Base-by-base conservation (phyloP, 2,797 vertebrate genomes). In the Sebastes taczanowskii region DNA sequence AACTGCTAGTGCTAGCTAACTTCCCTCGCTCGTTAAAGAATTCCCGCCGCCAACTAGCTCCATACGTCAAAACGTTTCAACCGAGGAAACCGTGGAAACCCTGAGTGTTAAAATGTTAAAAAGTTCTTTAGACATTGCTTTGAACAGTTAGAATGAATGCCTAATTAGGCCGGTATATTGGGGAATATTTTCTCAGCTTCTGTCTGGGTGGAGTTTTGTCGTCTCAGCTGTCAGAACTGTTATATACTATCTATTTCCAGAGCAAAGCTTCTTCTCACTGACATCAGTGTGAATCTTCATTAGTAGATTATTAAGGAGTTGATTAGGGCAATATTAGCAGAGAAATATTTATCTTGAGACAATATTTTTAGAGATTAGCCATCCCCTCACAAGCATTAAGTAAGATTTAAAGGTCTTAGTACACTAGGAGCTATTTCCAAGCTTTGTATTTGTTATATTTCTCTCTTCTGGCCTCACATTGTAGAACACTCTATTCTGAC, bases 401-500 rank as follows among this genome's bases (percentile, higher is more conserved):
- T 70, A 53, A 70, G 38, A 88, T 84, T 49, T 49, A 78, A 84
- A 69, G 68, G 70, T 72, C 63, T 73, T 7, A 74, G 52, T 29
- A 42, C 23, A 71, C 14, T 6, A 9, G 16, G 35, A 34, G 46
- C 35, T 46, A 46, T 52, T 74, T 72, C 42, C 22, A 46, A 58
- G n/a, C 10, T 72, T 25, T 9, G 27, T 5, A 67, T 49, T 6
- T 7, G n/a, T 49, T 76, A 25, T 42, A 18, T 63, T 55, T 73
- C 20, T 42, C 29, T 71, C 34, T 18, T 66, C 30, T 80, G 68
- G 56, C 56, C 29, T 67, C 42, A 25, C 23, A 66, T 34, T 66
- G 65, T 55, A 62, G 11, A 66, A 66, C 34, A 74, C 60, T 84
- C 46, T 70, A 68, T 70, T 58, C 16, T 63, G 35, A 65, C 46